These are phyloP conservation scores for Mugil cephalus DNA, from an alignment of 2,113 vertebrate genomes.

Conservation along the genomic window DNA sequence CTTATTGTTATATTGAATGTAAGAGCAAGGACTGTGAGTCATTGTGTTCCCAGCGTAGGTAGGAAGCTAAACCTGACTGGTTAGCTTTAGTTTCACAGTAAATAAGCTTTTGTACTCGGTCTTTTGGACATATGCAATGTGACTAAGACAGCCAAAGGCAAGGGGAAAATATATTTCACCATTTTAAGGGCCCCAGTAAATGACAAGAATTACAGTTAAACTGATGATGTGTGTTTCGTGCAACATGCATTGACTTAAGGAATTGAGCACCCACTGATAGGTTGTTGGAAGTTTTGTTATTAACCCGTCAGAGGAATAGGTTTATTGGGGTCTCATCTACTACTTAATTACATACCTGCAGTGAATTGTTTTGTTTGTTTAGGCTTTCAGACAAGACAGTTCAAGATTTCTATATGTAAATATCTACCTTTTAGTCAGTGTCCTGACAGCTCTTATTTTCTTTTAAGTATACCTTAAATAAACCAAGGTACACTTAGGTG, in stretches of 20 bases:
- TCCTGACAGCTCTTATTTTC: background rate
- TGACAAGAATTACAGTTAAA: background rate
- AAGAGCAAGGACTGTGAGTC: conserved; percentile 75
- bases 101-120: conserved; percentile 57
- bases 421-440: background rate
- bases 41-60: conserved; percentile 78
- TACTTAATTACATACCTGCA: background rate
- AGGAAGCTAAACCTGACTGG: conserved; percentile 80
- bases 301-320: background rate
- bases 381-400: background rate
- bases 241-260: conserved; percentile 2
- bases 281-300: conserved; percentile 5
- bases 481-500: background rate
- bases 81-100: conserved; percentile 70
- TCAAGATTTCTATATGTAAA: background rate
- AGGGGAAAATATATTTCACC: background rate
- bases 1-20: conserved; percentile 69
- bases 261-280: conserved; percentile 10
- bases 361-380: conserved; percentile 2
- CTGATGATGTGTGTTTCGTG: background rate
- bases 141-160: conserved; percentile 41
- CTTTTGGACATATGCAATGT: conserved; percentile 45
- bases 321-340: background rate
- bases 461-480: background rate
- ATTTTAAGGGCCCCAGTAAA: conserved; percentile 10